phyloP scores from a whole-genome alignment of 1,140 invertebrate genomes.

The Hyles euphorbiae region DNA sequence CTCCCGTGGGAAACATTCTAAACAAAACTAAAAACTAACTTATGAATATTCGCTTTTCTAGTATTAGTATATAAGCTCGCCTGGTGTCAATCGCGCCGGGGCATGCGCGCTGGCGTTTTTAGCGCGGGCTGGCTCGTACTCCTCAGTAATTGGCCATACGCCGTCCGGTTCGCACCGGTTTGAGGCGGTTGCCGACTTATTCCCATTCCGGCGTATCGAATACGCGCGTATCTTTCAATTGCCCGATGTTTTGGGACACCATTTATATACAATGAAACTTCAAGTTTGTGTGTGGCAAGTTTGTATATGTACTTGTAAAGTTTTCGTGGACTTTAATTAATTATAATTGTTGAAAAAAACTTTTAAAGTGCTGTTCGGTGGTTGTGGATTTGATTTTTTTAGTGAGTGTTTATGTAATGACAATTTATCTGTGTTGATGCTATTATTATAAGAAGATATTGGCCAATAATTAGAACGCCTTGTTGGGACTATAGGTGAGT shows the following conservation, averaged over 20 bases:
- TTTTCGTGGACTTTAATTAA: no score
- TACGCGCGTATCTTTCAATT: not conserved
- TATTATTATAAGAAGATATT: no score
- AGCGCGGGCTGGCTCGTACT: slow-evolving; percentile 48
- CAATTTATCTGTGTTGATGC: no score
- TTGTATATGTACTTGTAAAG: no score
- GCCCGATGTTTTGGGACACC: not conserved
- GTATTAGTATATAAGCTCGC: slow-evolving; percentile 45
- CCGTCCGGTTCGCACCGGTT: slow-evolving; percentile 36
- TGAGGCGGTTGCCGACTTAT: slow-evolving; percentile 8
- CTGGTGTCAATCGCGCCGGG: slow-evolving; percentile 52
- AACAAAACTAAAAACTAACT: slow-evolving; percentile 65
- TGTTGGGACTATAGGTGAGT: no score
- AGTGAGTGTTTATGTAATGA: no score
- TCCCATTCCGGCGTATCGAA: not conserved
- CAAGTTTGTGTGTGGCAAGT: no score
- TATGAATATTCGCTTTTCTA: slow-evolving; percentile 55
- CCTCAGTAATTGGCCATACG: slow-evolving; percentile 65
- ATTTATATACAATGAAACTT: no score
- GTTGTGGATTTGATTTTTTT: no score
- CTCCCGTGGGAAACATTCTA: slow-evolving; percentile 43
- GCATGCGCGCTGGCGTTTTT: slow-evolving; percentile 50
- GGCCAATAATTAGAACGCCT: no score
- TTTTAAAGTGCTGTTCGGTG: no score
- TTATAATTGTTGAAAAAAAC: no score